These are phyloP conservation scores for Patiria pectinifera DNA, from an alignment of 53 echinoderm and acorn worm species.

Conservation along the genomic window DNA sequence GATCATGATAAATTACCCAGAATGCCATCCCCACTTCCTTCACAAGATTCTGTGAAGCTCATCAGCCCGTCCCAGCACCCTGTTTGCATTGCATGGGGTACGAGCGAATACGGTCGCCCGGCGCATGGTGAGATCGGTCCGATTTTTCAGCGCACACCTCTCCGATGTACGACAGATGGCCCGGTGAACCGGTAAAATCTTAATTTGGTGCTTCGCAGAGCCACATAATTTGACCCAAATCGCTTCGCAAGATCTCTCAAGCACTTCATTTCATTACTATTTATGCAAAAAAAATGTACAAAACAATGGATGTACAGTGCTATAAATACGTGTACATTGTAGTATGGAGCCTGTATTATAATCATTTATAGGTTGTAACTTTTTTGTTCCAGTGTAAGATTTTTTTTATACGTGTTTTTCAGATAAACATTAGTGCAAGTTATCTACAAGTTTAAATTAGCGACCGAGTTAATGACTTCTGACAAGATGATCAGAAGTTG, in stretches of 20 bases:
- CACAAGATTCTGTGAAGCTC: too few relatives aligned
- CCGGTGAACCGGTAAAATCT: too few relatives aligned
- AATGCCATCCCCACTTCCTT: too few relatives aligned
- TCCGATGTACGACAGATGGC: too few relatives aligned
- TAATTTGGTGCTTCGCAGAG: too few relatives aligned
- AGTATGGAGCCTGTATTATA: slow-evolving; percentile 1
- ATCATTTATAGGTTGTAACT: background rate
- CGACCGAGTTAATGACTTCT: background rate
- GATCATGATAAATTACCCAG: too few relatives aligned
- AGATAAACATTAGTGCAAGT: background rate
- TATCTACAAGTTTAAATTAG: background rate
- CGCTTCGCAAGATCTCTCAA: background rate
- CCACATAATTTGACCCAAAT: too few relatives aligned
- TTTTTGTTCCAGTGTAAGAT: background rate
- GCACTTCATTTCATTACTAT: background rate
- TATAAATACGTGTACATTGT: background rate
- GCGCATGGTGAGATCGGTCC: too few relatives aligned
- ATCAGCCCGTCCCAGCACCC: too few relatives aligned
- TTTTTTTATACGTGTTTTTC: background rate
- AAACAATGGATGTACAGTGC: background rate
- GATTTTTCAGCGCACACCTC: too few relatives aligned
- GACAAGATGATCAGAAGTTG: background rate
- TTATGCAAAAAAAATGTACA: background rate
- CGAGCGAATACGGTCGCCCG: too few relatives aligned
- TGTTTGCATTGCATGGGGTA: too few relatives aligned